Evolutionary conservation across 2,888 invertebrate genomes (phyloP), one percentile per base, ranked within the genome.

Genomic region (Norana najaformis): DNA sequence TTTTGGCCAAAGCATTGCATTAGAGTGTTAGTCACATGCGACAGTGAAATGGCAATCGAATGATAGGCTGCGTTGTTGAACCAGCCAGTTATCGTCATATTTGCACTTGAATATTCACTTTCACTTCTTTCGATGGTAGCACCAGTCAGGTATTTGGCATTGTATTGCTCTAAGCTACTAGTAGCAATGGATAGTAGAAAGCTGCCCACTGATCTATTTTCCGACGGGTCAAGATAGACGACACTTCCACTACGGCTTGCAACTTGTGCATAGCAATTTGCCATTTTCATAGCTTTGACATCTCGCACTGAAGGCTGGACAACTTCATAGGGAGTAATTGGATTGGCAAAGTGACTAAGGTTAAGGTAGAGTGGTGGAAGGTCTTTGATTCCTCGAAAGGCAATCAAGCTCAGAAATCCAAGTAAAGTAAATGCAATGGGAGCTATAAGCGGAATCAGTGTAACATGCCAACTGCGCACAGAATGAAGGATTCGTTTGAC

Each of bases 1-100:
- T 35, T 36, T 16, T 85, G 16, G 20, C 85, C 85, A 37, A 85
- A 85, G 85, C 85, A 85, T 5, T 36, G 36, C 82, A 94, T 91
- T 34, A 94, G 39, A 5, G 93, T 92, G 88, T 93, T 93, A 91
- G 93, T 93, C 13, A 93, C 88, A 39, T 92, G 91, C 89, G 96
- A 96, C 11, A 97, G 94, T 0, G 97, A 96, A 0, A 96, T 95
- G 0, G 97, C 96, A 0, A 97, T 96, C 88, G 96, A 96, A 93
- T 97, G 97, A 93, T 96, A 96, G 0, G 97, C 97, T 35, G 85
- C 85, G 30, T 85, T 85, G 85, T 85, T 85, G 85, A 85, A 85
- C 85, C 85, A 85, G 35, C 85, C 85, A 37, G 20, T 93, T 91
- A 91, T 91, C 16, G 85, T 85, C 1, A 37, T 37, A 1, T 16